Evolutionary conservation across 1,140 invertebrate genomes (phyloP).

Genomic region (Parasteatoda tepidariorum): DNA sequence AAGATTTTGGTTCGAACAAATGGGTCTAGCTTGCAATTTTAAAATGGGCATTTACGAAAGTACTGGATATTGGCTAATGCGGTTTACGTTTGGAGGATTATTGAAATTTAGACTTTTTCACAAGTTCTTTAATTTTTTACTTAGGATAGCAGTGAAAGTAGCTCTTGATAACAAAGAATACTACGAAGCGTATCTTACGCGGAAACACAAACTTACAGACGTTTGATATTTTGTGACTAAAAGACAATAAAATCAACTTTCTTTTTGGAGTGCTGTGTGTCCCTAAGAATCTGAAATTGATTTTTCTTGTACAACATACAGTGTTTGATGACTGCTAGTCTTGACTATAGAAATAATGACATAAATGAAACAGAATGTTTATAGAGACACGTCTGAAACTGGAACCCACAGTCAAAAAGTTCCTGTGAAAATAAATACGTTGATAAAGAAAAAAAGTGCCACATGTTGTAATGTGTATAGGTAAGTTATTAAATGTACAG

Average conservation of each 20-base stretch:
- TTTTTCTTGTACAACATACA: no score
- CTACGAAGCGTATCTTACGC: constrained; percentile 38
- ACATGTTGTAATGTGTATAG: constrained; percentile 15
- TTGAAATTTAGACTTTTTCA: constrained; percentile 42
- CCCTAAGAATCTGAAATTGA: no score
- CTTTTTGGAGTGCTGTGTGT: no score
- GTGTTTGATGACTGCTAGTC: no score
- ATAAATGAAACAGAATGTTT: no score
- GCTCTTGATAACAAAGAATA: constrained; percentile 52
- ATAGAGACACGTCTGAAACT: no score
- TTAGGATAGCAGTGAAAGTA: constrained; percentile 54
- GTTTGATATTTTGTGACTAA: constrained; percentile 2
- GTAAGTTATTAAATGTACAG: constrained; percentile 29
- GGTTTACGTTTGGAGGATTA: constrained; percentile 57
- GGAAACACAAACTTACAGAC: constrained; percentile 22
- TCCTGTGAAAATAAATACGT: constrained; percentile 4
- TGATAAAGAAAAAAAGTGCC: constrained; percentile 10
- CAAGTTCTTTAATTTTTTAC: constrained; percentile 57
- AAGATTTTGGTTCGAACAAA: constrained; percentile 61
- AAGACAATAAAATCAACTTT: no score
- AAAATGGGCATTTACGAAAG: constrained; percentile 28
- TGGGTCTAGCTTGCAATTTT: constrained; percentile 33
- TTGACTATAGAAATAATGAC: no score
- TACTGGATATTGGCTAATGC: constrained; percentile 57
- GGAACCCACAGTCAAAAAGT: constrained; percentile 9